phyloP scores from a whole-genome alignment of 92 coral and sea anemone genomes.

The Plumapathes pennacea region DNA sequence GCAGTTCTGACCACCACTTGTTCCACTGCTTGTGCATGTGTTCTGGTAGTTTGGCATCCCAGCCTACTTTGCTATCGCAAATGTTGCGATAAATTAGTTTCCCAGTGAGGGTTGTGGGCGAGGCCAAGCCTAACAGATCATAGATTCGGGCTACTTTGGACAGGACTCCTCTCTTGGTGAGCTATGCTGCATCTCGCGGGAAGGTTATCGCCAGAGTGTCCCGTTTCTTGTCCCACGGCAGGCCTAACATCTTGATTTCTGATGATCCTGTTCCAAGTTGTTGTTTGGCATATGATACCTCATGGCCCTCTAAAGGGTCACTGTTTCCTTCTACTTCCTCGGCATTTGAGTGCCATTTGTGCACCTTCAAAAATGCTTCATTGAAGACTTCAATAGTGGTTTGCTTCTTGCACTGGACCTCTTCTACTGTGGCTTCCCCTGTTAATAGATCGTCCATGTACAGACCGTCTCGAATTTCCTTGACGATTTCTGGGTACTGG shows the following conservation, averaged over 20 bases:
- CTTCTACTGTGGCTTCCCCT: slow-evolving; percentile 10
- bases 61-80: slow-evolving; percentile 52
- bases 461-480: slow-evolving; percentile 4
- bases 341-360: slow-evolving; percentile 26
- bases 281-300: slow-evolving; percentile 44
- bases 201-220: slow-evolving; percentile 45
- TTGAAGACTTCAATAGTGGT: slow-evolving; percentile 12
- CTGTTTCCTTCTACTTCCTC: slow-evolving; percentile 24
- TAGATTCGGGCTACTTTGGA: slow-evolving; percentile 43
- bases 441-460: slow-evolving; percentile 40
- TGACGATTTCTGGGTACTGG: slow-evolving; percentile 18
- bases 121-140: slow-evolving; percentile 51
- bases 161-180: slow-evolving; percentile 56
- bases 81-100: slow-evolving; percentile 49
- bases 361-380: slow-evolving; percentile 20
- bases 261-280: slow-evolving; percentile 32
- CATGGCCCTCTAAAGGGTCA: slow-evolving; percentile 17
- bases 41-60: slow-evolving; percentile 51
- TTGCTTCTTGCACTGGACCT: slow-evolving; percentile 23
- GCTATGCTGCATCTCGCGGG: slow-evolving; percentile 8
- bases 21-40: slow-evolving; percentile 41
- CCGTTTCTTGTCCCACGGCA: slow-evolving; percentile 45
- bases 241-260: slow-evolving; percentile 42
- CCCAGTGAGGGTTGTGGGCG: slow-evolving; percentile 40
- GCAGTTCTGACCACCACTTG: slow-evolving; percentile 19